Conservation (phyloP, 2,888 invertebrate species). For the Mimas tiliae region DNA sequence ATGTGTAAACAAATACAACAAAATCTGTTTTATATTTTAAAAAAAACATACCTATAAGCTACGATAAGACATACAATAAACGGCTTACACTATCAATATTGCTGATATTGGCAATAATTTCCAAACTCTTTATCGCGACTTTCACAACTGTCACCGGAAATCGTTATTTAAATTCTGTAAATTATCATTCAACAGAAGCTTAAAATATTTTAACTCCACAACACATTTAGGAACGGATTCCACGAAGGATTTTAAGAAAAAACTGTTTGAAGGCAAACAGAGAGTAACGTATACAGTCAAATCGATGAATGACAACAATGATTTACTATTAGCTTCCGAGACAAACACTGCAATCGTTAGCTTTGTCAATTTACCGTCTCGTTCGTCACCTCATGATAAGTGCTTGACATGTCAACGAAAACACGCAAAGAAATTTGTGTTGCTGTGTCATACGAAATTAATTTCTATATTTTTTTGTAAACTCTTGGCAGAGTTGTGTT, state of each 20-base stretch:
- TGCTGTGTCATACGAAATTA: slow-evolving; percentile 5
- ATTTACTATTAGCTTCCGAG: slow-evolving; percentile 41
- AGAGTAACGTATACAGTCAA: slow-evolving; percentile 29
- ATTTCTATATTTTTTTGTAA: slow-evolving; percentile 2
- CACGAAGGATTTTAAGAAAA: slow-evolving; percentile 30
- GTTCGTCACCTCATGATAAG: slow-evolving; percentile 15
- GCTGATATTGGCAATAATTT: not conserved
- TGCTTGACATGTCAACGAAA: slow-evolving; percentile 21
- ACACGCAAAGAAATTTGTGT: slow-evolving; percentile 9
- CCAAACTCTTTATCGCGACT: slow-evolving; percentile 1
- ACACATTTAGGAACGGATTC: not conserved
- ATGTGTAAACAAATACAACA: no score
- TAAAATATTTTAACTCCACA: not conserved
- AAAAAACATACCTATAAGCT: no score
- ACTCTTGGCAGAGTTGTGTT: not conserved
- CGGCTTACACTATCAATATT: not conserved
- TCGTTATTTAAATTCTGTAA: slow-evolving; percentile 26
- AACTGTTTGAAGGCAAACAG: slow-evolving; percentile 29
- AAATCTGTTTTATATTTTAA: no score
- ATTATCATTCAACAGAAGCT: slow-evolving; percentile 4
- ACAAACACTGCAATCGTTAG: slow-evolving; percentile 35
- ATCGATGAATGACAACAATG: slow-evolving; percentile 41
- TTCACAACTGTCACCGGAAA: slow-evolving; percentile 14
- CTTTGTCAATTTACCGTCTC: slow-evolving; percentile 35
- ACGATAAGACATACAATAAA: no score